Conservation (phyloP, 2,888 invertebrate genomes). For the Craniophora ligustri region DNA sequence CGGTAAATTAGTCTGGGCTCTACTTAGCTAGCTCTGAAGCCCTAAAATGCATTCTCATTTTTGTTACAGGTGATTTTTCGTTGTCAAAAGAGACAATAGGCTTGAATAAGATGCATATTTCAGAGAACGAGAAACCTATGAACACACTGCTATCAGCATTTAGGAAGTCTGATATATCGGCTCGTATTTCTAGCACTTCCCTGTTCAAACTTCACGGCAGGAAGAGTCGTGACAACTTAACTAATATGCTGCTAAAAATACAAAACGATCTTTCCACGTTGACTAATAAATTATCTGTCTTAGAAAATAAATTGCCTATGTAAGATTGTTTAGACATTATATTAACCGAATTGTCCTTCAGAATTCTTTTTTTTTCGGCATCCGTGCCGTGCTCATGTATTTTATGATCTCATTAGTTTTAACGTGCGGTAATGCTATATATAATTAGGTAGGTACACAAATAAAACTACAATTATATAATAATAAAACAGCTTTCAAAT, state of each 20-base stretch:
- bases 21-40: no score
- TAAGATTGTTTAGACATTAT: conserved; percentile 2
- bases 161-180: conserved; percentile 71
- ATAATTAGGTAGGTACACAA: no score
- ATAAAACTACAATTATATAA: no score
- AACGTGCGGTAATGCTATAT: no score
- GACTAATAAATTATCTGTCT: conserved; percentile 72
- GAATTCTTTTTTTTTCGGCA: background rate
- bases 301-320: conserved; percentile 72
- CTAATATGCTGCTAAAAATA: conserved; percentile 76
- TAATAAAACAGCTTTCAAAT: conserved; percentile 27
- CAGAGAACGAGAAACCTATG: conserved; percentile 43
- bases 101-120: conserved; percentile 53
- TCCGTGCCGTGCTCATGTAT: no score
- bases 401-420: no score
- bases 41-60: background rate
- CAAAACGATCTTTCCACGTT: conserved; percentile 76
- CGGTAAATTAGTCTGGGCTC: no score
- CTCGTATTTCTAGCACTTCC: conserved; percentile 72
- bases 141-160: conserved; percentile 54
- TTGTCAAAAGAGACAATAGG: conserved; percentile 58
- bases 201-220: conserved; percentile 70
- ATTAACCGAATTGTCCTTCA: background rate
- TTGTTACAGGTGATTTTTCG: conserved; percentile 58
- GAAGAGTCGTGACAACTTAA: conserved; percentile 77